Evolutionary conservation across 2,113 vertebrate genomes (phyloP).

Genomic region (Pholis gunnellus): DNA sequence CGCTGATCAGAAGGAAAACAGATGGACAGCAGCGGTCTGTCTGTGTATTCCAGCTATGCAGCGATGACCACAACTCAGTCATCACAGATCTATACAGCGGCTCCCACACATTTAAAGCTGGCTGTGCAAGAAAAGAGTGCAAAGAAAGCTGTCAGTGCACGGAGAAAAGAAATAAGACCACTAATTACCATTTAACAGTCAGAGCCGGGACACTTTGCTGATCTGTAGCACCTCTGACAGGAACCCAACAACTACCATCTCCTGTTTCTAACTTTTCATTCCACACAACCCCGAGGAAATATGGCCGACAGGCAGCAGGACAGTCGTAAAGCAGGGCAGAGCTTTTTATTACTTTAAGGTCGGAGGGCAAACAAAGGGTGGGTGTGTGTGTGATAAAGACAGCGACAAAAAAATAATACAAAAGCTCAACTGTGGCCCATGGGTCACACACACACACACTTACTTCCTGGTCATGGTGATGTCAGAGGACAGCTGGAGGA

Average conservation of each 20-base stretch:
- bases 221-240: constrained; percentile 43
- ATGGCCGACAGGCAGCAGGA: neutral
- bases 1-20: constrained; percentile 21
- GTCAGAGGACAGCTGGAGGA: constrained; percentile 67
- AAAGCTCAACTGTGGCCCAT: neutral
- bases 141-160: constrained; percentile 37
- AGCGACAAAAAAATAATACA: neutral
- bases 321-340: neutral
- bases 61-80: constrained; percentile 39
- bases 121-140: constrained; percentile 7
- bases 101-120: constrained; percentile 19
- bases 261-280: constrained; percentile 23
- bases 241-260: constrained; percentile 22
- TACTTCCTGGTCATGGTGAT: constrained; percentile 48
- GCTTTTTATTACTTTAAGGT: neutral
- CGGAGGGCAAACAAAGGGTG: constrained; percentile 2
- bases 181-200: constrained; percentile 56
- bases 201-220: constrained; percentile 48
- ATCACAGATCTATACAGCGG: constrained; percentile 32
- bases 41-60: constrained; percentile 23
- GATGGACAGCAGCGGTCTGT: constrained; percentile 49
- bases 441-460: constrained; percentile 14
- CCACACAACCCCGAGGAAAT: constrained; percentile 14
- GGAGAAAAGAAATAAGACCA: constrained; percentile 30
- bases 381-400: neutral